Conservation (phyloP, 2,113 vertebrate species). For the Prunella himalayana region DNA sequence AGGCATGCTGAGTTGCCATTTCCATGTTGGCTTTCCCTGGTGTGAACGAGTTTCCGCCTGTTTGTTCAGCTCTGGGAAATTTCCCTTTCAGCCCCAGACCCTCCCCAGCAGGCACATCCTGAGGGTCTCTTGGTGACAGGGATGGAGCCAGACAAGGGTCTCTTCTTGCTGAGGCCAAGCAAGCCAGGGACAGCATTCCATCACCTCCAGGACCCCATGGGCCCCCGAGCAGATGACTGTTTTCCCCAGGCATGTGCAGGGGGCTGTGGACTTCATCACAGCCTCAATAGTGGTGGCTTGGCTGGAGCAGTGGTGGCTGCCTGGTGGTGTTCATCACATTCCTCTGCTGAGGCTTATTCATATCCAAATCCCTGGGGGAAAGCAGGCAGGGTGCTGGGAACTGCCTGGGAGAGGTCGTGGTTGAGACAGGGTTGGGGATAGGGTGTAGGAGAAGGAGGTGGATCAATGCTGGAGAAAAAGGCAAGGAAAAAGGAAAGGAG, state of each 20-base stretch:
- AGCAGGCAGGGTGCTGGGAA: neutral
- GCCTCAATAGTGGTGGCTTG: neutral
- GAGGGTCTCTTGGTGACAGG: neutral
- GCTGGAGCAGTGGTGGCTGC: neutral
- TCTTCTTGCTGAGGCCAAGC: rapidly evolving
- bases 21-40: slow-evolving; percentile 45
- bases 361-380: slow-evolving; percentile 52
- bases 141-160: neutral
- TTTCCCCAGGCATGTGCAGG: neutral
- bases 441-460: neutral
- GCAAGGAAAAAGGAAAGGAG: neutral
- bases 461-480: neutral
- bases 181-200: neutral
- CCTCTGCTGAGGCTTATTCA: slow-evolving; percentile 35
- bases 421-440: neutral
- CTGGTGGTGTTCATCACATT: neutral
- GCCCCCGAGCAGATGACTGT: neutral
- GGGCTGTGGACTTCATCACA: neutral
- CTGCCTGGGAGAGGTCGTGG: neutral
- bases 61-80: slow-evolving; percentile 36
- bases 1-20: slow-evolving; percentile 54
- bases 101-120: neutral
- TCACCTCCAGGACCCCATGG: neutral
- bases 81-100: slow-evolving; percentile 2
- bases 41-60: slow-evolving; percentile 21